Base-by-base conservation (phyloP, 2,888 invertebrate genomes). In the Tridacna crocea region DNA sequence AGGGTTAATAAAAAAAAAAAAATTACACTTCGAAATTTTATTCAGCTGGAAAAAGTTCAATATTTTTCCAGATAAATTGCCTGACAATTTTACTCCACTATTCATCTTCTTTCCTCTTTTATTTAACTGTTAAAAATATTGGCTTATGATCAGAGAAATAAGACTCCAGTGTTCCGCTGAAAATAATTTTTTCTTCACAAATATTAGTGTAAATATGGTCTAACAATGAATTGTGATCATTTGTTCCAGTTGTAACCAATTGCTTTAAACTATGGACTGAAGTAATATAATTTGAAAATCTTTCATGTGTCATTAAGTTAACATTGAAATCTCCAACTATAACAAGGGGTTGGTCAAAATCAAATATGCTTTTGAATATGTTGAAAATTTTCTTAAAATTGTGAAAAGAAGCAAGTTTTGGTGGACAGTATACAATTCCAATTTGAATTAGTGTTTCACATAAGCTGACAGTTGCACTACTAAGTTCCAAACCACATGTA, bases 201-300 rank as follows among this genome's bases (percentile, higher is more conserved):
- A 76, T 13, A 24, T 76, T 68, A 13, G 68, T 76, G 46, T 68
- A 76, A 27, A 76, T 36, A 68, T 76, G 76, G n/a, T 68, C 76
- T 11, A 76, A 10, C 26, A 17, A 27, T 24, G 51, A 63, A 51
- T 63, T 26, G 26, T 78, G 48, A 51, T 77, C 63, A 68, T 47
- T 55, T 24, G 72, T 76, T 51, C 83, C 77, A 22, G 80, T 27
- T 11, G 75, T 51, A 26, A 72, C 26, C 48, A 72, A 19, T 58
- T 70, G 70, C 22, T 51, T 55, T 12, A 72, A 72, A n/a, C 26
- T n/a, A 27, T 27, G 26, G 17, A n/a, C 13, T 24, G 12, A 13
- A 24, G 12, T 24, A 24, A 65, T 15, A 65, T 65, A 27, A 3
- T 22, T 27, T 12, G 36, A 65, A 13, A 27, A 26, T 17, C 10